Percentiles rank a stretch among this genome's conserved stretches.
Evolutionary conservation across 2,888 invertebrate genomes (phyloP).

Genomic region (Trichopoda pennipes): DNA sequence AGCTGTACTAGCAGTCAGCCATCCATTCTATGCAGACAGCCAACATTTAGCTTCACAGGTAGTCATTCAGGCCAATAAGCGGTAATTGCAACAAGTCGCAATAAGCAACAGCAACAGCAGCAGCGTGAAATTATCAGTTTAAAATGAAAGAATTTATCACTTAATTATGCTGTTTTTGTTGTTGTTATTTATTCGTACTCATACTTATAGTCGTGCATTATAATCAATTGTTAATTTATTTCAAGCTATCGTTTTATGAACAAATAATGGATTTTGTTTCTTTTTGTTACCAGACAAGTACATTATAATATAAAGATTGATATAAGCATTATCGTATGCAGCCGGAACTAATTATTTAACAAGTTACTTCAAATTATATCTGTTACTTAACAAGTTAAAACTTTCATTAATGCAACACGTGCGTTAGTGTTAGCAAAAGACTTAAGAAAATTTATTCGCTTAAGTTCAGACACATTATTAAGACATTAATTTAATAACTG

Average conservation of each 20-base stretch:
- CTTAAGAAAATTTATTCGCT: too few species aligned
- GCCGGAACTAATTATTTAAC: neutral
- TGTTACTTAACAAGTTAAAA: neutral
- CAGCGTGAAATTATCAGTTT: constrained; percentile 44
- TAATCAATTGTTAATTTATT: constrained; percentile 51
- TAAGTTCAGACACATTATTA: too few species aligned
- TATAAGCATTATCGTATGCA: neutral
- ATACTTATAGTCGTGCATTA: constrained; percentile 11
- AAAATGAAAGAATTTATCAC: constrained; percentile 61
- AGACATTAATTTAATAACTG: too few species aligned
- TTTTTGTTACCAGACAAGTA: neutral
- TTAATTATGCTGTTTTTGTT: constrained; percentile 53
- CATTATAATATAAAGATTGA: neutral
- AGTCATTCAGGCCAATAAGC: constrained; percentile 11
- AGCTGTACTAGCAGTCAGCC: constrained; percentile 37
- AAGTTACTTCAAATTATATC: neutral
- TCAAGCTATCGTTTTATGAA: constrained; percentile 33
- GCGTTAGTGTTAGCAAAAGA: too few species aligned
- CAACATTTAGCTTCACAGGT: constrained; percentile 14
- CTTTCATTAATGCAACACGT: neutral
- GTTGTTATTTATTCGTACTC: neutral
- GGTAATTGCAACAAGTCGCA: constrained; percentile 48
- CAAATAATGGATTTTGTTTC: constrained; percentile 26
- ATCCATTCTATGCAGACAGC: constrained; percentile 9
- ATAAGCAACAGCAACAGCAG: constrained; percentile 4